A percentile compares a stretch with the other conserved stretches of the same genome.
phyloP scores from a whole-genome alignment of 2,888 invertebrate species.

The Papilio demoleus region DNA sequence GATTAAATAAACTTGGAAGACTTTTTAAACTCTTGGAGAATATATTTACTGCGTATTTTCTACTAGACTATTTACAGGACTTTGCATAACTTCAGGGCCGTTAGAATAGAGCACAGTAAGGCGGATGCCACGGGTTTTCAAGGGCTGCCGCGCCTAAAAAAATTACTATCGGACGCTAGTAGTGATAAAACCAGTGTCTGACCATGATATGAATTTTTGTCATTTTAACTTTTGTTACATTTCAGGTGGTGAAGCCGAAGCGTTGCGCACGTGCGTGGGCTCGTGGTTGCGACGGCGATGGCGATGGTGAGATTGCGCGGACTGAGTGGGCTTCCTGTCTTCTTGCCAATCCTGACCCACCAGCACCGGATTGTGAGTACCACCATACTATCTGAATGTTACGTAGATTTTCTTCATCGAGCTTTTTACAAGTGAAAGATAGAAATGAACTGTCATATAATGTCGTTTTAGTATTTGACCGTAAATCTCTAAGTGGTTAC shows the following conservation, averaged over 20 bases:
- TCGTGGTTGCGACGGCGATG: slow-evolving; percentile 93
- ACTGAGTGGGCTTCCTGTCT: slow-evolving; percentile 95
- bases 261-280: slow-evolving; percentile 95
- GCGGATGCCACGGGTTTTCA: too few relatives aligned
- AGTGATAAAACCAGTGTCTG: too few relatives aligned
- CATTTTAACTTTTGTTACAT: neutral
- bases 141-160: too few relatives aligned
- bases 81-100: too few relatives aligned
- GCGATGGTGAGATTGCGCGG: slow-evolving; percentile 89
- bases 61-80: too few relatives aligned
- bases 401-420: neutral
- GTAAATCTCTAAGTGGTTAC: too few relatives aligned
- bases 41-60: neutral
- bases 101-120: too few relatives aligned
- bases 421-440: too few relatives aligned
- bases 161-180: too few relatives aligned
- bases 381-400: slow-evolving; percentile 49
- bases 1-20: neutral
- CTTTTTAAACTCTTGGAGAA: neutral
- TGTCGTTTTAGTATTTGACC: too few relatives aligned
- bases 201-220: too few relatives aligned
- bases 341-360: slow-evolving; percentile 82
- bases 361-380: slow-evolving; percentile 92
- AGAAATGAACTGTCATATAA: too few relatives aligned
- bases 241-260: slow-evolving; percentile 91